A percentile compares a stretch with the other conserved stretches of the same genome.
phyloP scores from a whole-genome alignment of 2,113 vertebrate genomes.

The Prochilodus magdalenae region DNA sequence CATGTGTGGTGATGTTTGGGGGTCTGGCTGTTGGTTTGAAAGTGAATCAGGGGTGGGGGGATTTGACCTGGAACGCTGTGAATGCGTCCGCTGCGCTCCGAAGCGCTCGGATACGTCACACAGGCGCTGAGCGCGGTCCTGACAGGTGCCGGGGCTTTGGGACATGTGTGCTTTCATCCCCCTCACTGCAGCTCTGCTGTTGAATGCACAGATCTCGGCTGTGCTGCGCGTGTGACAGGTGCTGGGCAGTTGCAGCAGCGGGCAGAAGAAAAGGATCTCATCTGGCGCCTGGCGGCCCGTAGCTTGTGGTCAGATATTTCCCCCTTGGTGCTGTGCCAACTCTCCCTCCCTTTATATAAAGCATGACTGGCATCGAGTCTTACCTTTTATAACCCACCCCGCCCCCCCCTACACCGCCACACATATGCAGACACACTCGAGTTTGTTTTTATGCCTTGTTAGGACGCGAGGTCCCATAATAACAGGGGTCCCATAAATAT shows the following conservation, averaged over 20 bases:
- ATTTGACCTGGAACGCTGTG: constrained; percentile 48
- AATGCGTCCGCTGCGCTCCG: constrained; percentile 20
- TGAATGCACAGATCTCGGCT: constrained; percentile 11
- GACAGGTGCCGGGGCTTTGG: constrained; percentile 67
- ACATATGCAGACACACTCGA: constrained; percentile 6
- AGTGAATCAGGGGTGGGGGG: constrained; percentile 9
- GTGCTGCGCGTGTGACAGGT: constrained; percentile 65
- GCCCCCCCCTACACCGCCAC: constrained; percentile 1
- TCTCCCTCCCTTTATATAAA: constrained; percentile 37
- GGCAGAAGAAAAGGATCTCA: constrained; percentile 69
- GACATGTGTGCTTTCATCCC: not conserved
- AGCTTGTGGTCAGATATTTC: constrained; percentile 70
- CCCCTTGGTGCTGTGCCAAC: constrained; percentile 68
- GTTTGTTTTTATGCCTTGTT: not conserved
- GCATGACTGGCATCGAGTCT: constrained; percentile 55
- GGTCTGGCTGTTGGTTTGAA: constrained; percentile 22
- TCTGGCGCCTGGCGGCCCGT: constrained; percentile 69
- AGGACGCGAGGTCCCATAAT: too few species aligned
- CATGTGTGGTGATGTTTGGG: not conserved
- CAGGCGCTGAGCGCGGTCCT: constrained; percentile 41
- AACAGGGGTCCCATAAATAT: too few species aligned
- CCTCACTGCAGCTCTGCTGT: constrained; percentile 13
- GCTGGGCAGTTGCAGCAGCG: constrained; percentile 65
- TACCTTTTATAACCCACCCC: constrained; percentile 41
- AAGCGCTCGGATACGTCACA: not conserved